These are phyloP conservation scores for Pteronotus mesoamericanus DNA, from an alignment of 2,797 vertebrate genomes.

Conservation along the genomic window DNA sequence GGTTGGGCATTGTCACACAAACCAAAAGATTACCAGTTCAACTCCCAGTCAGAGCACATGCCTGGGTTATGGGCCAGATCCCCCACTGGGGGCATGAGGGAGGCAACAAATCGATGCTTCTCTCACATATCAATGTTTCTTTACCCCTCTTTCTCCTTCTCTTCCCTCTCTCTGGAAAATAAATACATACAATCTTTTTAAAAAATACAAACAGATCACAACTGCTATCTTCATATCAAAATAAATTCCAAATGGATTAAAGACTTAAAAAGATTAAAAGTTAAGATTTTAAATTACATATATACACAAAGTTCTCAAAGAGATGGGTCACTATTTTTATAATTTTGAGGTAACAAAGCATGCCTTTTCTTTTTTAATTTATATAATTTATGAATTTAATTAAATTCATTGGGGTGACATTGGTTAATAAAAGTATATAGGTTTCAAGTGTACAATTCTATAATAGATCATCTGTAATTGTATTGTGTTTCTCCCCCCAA, in stretches of 20 bases:
- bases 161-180: not conserved
- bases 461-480: not conserved
- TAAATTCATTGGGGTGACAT: not conserved
- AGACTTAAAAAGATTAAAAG: not conserved
- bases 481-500: not conserved
- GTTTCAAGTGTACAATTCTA: not conserved
- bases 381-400: too few species aligned
- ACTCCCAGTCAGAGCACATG: not conserved
- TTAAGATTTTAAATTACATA: constrained; percentile 40
- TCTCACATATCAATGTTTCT: not conserved
- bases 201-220: not conserved
- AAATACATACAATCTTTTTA: not conserved
- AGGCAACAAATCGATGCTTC: not conserved
- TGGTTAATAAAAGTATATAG: not conserved
- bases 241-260: constrained; percentile 25
- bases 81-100: not conserved
- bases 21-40: not conserved
- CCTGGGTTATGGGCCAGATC: not conserved
- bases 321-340: constrained; percentile 20
- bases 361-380: not conserved
- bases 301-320: not conserved
- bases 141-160: not conserved
- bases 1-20: not conserved
- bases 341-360: constrained; percentile 12
- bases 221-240: not conserved